Evolutionary conservation across 2,888 invertebrate genomes (phyloP), one percentile per base, ranked within the genome.

Genomic region (Thecophora atra): DNA sequence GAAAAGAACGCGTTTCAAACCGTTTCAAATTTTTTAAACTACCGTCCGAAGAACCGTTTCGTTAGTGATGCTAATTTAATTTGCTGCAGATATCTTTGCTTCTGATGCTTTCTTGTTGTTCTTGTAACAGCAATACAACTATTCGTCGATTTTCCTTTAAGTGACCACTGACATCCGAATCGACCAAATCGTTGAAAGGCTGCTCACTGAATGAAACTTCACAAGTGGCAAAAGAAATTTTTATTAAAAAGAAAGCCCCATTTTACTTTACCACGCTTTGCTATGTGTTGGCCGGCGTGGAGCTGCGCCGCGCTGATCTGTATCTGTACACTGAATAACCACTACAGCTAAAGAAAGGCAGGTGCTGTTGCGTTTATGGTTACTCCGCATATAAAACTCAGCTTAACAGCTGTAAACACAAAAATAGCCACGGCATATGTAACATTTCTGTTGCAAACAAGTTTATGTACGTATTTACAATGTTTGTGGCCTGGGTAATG

Each of bases 121-220:
- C 51, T 42, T 62, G 5, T 71, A 65, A 62, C 37, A 42, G 44
- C 24, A 72, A 65, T 62, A 56, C 69, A 72, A 56, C 37, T 56
- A 11, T 54, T 3, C 54, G 54, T 17, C 58, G 28, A 17, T 28
- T 28, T 28, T 58, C 5, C 28, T 58, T 24, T 24, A 28, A 52
- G 73, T 17, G 47, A 1, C 73, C 75, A 76, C 73, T 76, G 75
- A 77, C 77, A 77, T 77, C n/a, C n/a, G n/a, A n/a, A n/a, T 78
- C 82, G 81, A 82, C 82, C 80, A 80, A 73, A 77, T 76, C 78
- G 77, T 76, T 78, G 78, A 78, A 79, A 79, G 79, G 83, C 80
- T 81, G 78, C 78, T 78, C 79, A 82, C 81, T 82, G 83, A 83
- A 84, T 83, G 83, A 83, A 82, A 80, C 79, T 82, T 77, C 77